Evolutionary conservation across 1,140 invertebrate species (phyloP).

Genomic region (Globodera ellingtonae): DNA sequence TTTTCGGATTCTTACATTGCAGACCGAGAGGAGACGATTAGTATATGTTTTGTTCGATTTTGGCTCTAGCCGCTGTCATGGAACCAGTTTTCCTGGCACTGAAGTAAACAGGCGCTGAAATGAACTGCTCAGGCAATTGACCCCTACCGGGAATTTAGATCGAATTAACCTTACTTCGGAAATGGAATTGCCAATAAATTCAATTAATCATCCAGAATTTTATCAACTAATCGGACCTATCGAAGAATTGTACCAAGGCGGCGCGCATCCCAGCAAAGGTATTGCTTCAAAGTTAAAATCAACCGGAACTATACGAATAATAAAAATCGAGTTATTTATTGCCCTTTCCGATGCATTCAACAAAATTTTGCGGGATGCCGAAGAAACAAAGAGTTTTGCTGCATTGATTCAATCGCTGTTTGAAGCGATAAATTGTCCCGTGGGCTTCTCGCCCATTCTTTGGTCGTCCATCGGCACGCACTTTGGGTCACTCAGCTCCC

Average conservation of each 20-base stretch:
- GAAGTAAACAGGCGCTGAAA: no score
- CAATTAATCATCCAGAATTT: conserved; percentile 1
- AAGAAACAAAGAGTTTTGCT: neutral
- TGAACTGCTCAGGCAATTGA: no score
- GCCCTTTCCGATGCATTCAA: neutral
- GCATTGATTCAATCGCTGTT: neutral
- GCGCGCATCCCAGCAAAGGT: no score
- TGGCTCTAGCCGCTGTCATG: no score
- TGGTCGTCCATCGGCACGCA: neutral
- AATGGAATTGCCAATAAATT: neutral
- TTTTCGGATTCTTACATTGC: no score
- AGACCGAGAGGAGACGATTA: no score
- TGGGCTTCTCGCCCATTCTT: neutral
- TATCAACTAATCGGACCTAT: conserved; percentile 3
- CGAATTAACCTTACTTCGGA: neutral
- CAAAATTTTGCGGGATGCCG: neutral
- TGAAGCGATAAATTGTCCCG: neutral
- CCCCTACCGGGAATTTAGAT: no score
- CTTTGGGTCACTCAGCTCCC: neutral
- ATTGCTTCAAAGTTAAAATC: no score
- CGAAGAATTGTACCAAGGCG: neutral
- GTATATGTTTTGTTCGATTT: no score
- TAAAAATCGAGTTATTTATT: no score
- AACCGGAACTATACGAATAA: no score
- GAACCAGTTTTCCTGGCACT: no score